Conservation (phyloP, 2,888 invertebrate species). For the Drosophila mayaguana region DNA sequence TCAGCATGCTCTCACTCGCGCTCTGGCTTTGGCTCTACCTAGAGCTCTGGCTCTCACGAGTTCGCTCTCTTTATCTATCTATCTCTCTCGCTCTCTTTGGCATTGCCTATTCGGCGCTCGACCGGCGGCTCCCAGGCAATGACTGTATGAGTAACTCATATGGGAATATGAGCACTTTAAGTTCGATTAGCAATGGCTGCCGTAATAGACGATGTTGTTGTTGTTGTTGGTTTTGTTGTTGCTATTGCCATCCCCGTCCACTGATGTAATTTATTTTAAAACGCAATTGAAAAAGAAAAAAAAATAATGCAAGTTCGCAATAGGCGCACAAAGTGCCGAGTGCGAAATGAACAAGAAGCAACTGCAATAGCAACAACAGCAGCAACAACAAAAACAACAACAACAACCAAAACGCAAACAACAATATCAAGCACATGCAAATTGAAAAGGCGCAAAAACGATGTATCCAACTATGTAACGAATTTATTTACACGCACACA, state of each 20-base stretch:
- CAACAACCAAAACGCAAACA: conserved; percentile 25
- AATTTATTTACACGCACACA: conserved; percentile 33
- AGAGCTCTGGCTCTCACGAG: no score
- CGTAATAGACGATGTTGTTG: conserved; percentile 23
- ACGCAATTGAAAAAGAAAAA: conserved; percentile 68
- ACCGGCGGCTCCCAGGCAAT: conserved; percentile 15
- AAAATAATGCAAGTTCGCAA: conserved; percentile 46
- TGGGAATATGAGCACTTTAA: conserved; percentile 55
- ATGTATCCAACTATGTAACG: conserved; percentile 20
- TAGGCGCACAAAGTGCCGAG: conserved; percentile 33
- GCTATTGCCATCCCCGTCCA: conserved; percentile 17
- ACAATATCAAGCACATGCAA: conserved; percentile 35
- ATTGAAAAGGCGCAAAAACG: conserved; percentile 42
- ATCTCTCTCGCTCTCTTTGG: background rate
- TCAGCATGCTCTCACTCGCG: background rate
- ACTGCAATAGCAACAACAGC: conserved; percentile 38
- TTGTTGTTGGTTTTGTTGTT: conserved; percentile 1
- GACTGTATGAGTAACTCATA: conserved; percentile 51
- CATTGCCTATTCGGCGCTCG: background rate
- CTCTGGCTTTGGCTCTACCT: no score
- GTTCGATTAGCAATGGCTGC: conserved; percentile 58
- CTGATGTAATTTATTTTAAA: conserved; percentile 75
- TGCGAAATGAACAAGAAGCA: conserved; percentile 30
- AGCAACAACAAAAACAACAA: conserved; percentile 35
- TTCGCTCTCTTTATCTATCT: background rate